Evolutionary conservation across 2,113 vertebrate genomes (phyloP), one percentile per base, ranked within the genome.

Genomic region (Terrapene triunguis): DNA sequence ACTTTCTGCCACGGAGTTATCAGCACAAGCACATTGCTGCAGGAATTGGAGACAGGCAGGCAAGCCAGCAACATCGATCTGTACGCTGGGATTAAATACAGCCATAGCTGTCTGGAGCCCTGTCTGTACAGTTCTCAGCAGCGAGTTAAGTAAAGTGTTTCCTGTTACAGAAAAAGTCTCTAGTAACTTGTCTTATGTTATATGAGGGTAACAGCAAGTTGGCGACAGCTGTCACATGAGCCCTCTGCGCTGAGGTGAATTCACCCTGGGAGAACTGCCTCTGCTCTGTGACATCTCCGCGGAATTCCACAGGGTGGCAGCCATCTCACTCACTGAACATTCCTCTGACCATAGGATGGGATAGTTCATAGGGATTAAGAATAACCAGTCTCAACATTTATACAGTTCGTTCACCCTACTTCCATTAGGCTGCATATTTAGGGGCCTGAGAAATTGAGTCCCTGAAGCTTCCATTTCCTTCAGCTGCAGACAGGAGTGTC

Each of bases 241-340:
- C 47, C 48, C 16, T 21, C 48, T 29, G 32, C 8, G 1, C 50
- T 24, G 50, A 4, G 9, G 11, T 53, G 35, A n/a, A 32, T n/a
- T 81, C 16, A 80, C 48, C 69, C 21, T 5, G 4, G 10, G 35
- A 74, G 69, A 38, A 74, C 69, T 74, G 38, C n/a, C n/a, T 24
- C 69, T 74, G 69, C 21, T 42, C n/a, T 42, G 35, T 69, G 69
- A 22, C 35, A 74, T 42, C 8, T 21, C 19, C 10, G n/a, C 5
- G 10, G 69, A 42, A 0, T 32, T 5, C 1, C 8, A 80, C n/a
- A 84, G 13, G 1, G 7, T 89, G 47, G 27, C 27, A 59, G 12
- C 9, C 0, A 0, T 48, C 83, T 13, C 7, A 85, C 17, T 55
- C 5, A 4, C 10, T 32, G 47, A 9, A 2, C 10, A 19, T 51